phyloP scores from a whole-genome alignment of 1,140 invertebrate species.

The Formica exsecta region DNA sequence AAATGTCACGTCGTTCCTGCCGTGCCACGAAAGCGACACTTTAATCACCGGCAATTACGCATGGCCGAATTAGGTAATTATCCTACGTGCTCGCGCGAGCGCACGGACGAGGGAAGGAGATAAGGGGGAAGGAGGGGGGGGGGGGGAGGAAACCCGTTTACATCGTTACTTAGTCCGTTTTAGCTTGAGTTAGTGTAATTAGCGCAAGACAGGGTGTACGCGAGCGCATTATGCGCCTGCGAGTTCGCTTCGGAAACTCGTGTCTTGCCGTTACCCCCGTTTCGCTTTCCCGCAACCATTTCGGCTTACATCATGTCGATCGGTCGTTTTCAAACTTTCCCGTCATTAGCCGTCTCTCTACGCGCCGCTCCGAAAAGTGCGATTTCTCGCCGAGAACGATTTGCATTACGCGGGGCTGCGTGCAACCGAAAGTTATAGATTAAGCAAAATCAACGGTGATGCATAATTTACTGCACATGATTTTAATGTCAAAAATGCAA shows the following conservation, averaged over 20 bases:
- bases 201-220: constrained; percentile 63
- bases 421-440: constrained; percentile 5
- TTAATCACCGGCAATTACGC: constrained; percentile 79
- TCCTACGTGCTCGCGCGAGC: constrained; percentile 27
- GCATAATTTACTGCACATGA: too few species aligned
- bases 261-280: constrained; percentile 46
- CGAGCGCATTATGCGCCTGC: constrained; percentile 43
- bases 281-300: constrained; percentile 49
- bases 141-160: constrained; percentile 56
- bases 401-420: neutral
- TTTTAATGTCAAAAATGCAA: neutral
- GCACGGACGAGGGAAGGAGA: neutral
- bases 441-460: neutral
- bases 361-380: constrained; percentile 22
- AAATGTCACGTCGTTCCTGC: constrained; percentile 63
- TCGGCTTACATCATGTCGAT: constrained; percentile 44
- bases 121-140: too few species aligned
- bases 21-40: constrained; percentile 74
- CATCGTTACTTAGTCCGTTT: constrained; percentile 76
- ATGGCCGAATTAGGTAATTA: constrained; percentile 80
- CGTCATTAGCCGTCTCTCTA: constrained; percentile 13
- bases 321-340: constrained; percentile 43
- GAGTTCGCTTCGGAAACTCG: constrained; percentile 57
- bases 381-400: constrained; percentile 27
- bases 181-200: constrained; percentile 75